These are phyloP conservation scores for Parauchenoglanis punctatus DNA, from an alignment of 2,797 vertebrate genomes.

Conservation along the genomic window DNA sequence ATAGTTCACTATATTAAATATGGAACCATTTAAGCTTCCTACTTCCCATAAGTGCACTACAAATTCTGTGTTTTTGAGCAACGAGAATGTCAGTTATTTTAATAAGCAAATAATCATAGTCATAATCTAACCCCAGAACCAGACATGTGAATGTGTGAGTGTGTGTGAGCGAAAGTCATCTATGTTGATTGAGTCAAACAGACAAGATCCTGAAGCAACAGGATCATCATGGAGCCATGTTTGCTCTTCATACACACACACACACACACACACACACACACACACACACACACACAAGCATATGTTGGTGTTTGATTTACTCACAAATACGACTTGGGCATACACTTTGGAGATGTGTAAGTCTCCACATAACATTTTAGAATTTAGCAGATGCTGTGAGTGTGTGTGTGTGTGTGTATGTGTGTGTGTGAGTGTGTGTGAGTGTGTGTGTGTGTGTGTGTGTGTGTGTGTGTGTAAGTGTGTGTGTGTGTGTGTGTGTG, in stretches of 20 bases:
- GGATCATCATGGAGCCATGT: conserved; percentile 75
- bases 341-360: background rate
- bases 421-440: conserved; percentile 15
- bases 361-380: conserved; percentile 8
- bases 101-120: background rate
- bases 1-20: background rate
- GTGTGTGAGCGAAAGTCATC: conserved; percentile 50
- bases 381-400: background rate
- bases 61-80: background rate
- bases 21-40: background rate
- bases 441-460: conserved; percentile 39
- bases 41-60: background rate
- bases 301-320: conserved; percentile 44
- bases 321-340: background rate
- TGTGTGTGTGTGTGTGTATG: background rate
- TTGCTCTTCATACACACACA: conserved; percentile 70
- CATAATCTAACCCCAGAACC: background rate
- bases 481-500: conserved; percentile 11
- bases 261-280: conserved; percentile 70
- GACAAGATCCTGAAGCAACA: conserved; percentile 84
- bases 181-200: conserved; percentile 78
- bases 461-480: conserved; percentile 1
- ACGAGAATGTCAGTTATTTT: background rate
- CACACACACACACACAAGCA: conserved; percentile 57
- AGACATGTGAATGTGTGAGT: background rate